These are phyloP conservation scores for Actinostola sp. DNA, from an alignment of 92 coral and sea anemone genomes.

Conservation along the genomic window DNA sequence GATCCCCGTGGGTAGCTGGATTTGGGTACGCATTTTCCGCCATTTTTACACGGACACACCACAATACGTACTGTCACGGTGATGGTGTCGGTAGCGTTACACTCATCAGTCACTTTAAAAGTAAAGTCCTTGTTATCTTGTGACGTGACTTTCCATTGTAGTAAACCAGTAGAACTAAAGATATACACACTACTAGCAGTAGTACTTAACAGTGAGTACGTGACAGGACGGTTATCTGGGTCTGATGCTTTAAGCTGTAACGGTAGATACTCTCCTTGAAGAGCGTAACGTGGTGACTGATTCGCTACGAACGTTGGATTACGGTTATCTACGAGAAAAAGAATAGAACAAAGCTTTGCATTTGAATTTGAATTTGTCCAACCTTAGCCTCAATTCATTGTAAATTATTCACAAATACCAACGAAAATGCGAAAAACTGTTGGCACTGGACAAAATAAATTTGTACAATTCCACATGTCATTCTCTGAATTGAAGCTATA, in stretches of 20 bases:
- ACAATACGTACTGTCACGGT: slow-evolving; percentile 26
- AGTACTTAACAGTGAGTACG: slow-evolving; percentile 23
- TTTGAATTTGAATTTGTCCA: too few relatives aligned
- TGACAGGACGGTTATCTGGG: slow-evolving; percentile 62
- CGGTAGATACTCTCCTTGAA: slow-evolving; percentile 36
- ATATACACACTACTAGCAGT: slow-evolving; percentile 34
- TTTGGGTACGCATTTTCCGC: slow-evolving; percentile 36
- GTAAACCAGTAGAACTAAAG: slow-evolving; percentile 31
- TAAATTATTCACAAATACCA: too few relatives aligned
- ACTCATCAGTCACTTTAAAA: slow-evolving; percentile 68
- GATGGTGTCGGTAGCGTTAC: slow-evolving; percentile 49
- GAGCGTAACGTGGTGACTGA: slow-evolving; percentile 17
- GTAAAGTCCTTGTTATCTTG: slow-evolving; percentile 20
- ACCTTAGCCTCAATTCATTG: too few relatives aligned
- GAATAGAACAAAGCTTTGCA: background rate
- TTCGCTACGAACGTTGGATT: slow-evolving; percentile 37
- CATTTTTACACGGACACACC: slow-evolving; percentile 47
- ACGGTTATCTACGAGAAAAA: slow-evolving; percentile 19
- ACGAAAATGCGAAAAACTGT: too few relatives aligned
- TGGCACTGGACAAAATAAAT: too few relatives aligned
- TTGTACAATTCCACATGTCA: too few relatives aligned
- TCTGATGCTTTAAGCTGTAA: slow-evolving; percentile 60
- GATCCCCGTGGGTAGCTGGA: slow-evolving; percentile 29
- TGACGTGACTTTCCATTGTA: slow-evolving; percentile 45
- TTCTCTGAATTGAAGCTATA: too few relatives aligned